These are phyloP conservation scores for Antheraea pernyi DNA, from an alignment of 1,140 invertebrate species.

Conservation along the genomic window DNA sequence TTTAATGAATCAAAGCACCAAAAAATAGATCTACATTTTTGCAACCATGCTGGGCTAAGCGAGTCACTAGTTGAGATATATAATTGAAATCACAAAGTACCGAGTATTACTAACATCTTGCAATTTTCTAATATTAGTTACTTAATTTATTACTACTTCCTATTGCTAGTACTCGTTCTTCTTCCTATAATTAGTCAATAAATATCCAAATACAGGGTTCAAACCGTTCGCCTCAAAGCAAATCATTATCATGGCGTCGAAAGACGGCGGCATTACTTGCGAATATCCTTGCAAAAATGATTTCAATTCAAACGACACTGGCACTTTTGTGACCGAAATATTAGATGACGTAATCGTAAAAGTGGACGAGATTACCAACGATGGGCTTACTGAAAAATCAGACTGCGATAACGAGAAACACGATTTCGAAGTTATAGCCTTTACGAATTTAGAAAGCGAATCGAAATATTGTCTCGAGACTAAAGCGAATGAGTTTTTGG, in stretches of 20 bases:
- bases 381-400: slow-evolving; percentile 22
- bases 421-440: slow-evolving; percentile 50
- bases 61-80: too few species aligned
- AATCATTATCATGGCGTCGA: slow-evolving; percentile 52
- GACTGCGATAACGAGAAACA: slow-evolving; percentile 25
- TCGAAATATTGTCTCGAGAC: slow-evolving; percentile 21
- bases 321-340: slow-evolving; percentile 34
- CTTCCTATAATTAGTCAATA: too few species aligned
- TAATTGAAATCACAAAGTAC: too few species aligned
- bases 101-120: too few species aligned
- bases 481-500: slow-evolving; percentile 40
- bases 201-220: slow-evolving; percentile 42
- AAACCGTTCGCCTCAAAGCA: slow-evolving; percentile 61
- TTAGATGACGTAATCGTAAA: slow-evolving; percentile 47
- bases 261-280: slow-evolving; percentile 46
- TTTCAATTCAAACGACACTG: slow-evolving; percentile 13
- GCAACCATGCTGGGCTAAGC: too few species aligned
- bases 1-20: too few species aligned
- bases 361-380: slow-evolving; percentile 33
- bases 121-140: too few species aligned
- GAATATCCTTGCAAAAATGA: slow-evolving; percentile 26
- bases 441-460: slow-evolving; percentile 30
- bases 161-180: too few species aligned
- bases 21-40: too few species aligned
- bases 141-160: too few species aligned